Percentiles rank a stretch among this genome's conserved stretches.
Conservation (phyloP, 2,113 vertebrate species). For the Delphinus delphis region DNA sequence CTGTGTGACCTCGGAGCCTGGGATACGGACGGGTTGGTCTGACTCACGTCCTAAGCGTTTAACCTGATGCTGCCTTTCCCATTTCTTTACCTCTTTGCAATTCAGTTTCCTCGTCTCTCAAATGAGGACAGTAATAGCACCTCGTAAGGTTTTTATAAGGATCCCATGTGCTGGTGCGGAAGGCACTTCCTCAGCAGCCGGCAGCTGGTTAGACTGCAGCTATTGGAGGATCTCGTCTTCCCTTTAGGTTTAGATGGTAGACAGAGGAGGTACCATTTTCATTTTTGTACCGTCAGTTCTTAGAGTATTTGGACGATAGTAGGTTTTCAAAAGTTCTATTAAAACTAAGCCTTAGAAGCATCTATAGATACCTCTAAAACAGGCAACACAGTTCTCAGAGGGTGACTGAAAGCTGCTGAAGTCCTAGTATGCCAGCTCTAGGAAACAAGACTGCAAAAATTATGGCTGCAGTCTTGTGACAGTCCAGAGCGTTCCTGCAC, state of each 20-base stretch:
- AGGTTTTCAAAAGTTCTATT: background rate
- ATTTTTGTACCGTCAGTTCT: background rate
- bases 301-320: background rate
- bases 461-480: background rate
- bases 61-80: background rate
- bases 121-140: no score
- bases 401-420: background rate
- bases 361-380: background rate
- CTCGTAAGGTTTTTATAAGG: no score
- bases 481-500: background rate
- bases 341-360: background rate
- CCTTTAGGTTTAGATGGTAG: background rate
- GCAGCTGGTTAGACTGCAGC: background rate
- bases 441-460: background rate
- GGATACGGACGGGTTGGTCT: accelerated
- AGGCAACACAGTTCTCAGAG: background rate
- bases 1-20: background rate
- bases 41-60: background rate
- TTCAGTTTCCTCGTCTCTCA: background rate
- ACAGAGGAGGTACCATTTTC: background rate
- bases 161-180: accelerated
- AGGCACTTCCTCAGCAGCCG: background rate
- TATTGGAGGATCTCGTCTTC: background rate
- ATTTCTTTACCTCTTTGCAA: background rate
- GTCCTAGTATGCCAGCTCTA: background rate